Conservation (phyloP, 2,888 invertebrate genomes). For the Drosophila ezoana region DNA sequence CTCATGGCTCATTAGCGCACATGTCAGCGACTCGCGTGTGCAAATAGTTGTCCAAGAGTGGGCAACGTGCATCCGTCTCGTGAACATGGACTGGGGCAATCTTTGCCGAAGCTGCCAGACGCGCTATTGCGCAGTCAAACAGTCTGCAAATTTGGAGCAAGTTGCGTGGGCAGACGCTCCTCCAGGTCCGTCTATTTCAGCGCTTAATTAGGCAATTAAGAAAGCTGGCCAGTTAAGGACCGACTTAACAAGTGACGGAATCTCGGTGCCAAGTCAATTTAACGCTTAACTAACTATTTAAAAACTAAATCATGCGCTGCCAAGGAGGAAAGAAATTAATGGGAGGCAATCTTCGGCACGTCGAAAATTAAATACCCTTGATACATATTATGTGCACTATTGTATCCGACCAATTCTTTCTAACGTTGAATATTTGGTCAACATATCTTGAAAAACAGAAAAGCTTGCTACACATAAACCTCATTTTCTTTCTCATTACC, state of each 20-base stretch:
- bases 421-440: too few relatives aligned
- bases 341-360: too few relatives aligned
- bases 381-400: too few relatives aligned
- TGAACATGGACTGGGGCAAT: constrained; percentile 16
- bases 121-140: constrained; percentile 23
- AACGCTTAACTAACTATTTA: constrained; percentile 75
- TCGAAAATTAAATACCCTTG: too few relatives aligned
- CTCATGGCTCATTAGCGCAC: constrained; percentile 63
- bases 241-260: constrained; percentile 36
- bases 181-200: constrained; percentile 37
- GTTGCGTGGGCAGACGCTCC: constrained; percentile 61
- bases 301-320: constrained; percentile 54
- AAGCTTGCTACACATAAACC: too few relatives aligned
- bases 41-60: constrained; percentile 28
- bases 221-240: constrained; percentile 53
- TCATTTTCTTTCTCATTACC: too few relatives aligned
- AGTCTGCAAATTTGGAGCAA: constrained; percentile 50
- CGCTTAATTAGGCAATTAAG: constrained; percentile 75
- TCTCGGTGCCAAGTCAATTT: constrained; percentile 69
- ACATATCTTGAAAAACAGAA: too few relatives aligned
- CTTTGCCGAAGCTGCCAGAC: constrained; percentile 13
- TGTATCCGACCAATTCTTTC: too few relatives aligned
- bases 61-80: constrained; percentile 20
- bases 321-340: constrained; percentile 9
- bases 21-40: constrained; percentile 56